Percentiles rank a stretch among this genome's conserved stretches.
phyloP scores from a whole-genome alignment of 2,797 vertebrate species.

The Mus caroli region DNA sequence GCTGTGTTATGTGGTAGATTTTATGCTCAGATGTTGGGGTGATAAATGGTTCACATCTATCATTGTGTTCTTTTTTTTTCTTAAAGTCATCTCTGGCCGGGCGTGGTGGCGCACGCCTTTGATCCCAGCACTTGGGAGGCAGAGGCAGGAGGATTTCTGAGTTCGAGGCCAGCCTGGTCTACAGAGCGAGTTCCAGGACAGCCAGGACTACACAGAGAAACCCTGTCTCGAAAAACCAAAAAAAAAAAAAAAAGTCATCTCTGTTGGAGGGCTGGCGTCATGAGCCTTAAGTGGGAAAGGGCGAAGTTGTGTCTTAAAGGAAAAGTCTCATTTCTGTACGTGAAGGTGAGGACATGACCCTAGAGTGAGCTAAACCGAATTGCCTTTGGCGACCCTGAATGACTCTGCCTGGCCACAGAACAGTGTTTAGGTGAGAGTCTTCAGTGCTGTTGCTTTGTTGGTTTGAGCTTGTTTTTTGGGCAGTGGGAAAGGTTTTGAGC shows the following conservation, averaged over 20 bases:
- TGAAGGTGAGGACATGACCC: background rate
- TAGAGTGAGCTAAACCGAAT: slow-evolving; percentile 1
- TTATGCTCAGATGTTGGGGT: background rate
- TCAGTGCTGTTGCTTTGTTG: background rate
- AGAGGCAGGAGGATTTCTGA: no score
- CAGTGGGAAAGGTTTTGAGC: background rate
- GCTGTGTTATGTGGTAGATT: background rate
- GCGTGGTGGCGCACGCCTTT: no score
- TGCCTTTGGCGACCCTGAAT: slow-evolving; percentile 40
- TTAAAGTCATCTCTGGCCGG: background rate
- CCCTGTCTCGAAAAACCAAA: no score
- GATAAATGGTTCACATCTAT: background rate
- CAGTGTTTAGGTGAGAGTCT: background rate
- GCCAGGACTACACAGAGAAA: no score
- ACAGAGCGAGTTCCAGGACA: no score
- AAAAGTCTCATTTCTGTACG: slow-evolving; percentile 12
- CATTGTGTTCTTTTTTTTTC: background rate
- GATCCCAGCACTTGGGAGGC: no score
- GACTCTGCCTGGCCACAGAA: background rate
- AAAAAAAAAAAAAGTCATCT: background rate
- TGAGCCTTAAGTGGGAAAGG: background rate
- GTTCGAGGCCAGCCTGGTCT: no score
- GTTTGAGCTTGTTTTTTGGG: slow-evolving; percentile 5
- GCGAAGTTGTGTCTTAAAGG: background rate
- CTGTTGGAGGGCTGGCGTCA: background rate